phyloP scores from a whole-genome alignment of 2,113 vertebrate species.

The Cyphomyrus discorhynchus region DNA sequence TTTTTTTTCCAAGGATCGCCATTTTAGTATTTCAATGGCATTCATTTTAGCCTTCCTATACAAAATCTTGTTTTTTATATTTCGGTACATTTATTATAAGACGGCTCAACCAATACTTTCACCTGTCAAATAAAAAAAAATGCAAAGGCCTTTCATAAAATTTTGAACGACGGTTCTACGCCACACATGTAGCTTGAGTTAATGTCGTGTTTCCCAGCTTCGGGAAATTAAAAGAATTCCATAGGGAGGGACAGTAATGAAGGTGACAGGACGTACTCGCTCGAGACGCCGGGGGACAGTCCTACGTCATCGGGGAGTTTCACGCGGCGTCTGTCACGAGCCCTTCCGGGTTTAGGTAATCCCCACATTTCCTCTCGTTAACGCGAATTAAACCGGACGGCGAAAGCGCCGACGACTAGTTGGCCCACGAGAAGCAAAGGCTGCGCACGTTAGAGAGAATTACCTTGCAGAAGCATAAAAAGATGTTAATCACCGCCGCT shows the following conservation, averaged over 20 bases:
- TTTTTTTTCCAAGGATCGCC: not conserved
- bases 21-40: not conserved
- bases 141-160: not conserved
- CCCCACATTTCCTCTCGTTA: slow-evolving; percentile 34
- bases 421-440: not conserved
- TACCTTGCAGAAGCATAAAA: not conserved
- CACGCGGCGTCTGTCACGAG: slow-evolving; percentile 18
- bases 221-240: not conserved
- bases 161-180: not conserved
- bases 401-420: not conserved
- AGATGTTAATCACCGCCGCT: not conserved
- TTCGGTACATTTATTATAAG: not conserved
- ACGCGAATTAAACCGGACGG: not conserved
- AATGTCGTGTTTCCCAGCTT: not conserved
- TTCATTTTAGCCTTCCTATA: not conserved
- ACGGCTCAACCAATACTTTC: not conserved
- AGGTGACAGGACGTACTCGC: not conserved
- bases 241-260: not conserved
- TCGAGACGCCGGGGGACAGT: not conserved
- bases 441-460: not conserved
- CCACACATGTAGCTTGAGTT: not conserved
- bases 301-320: not conserved
- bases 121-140: not conserved
- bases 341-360: slow-evolving; percentile 54
- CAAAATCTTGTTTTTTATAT: not conserved